A percentile compares a stretch with the other conserved stretches of the same genome.
These are phyloP conservation scores for Girardinus metallicus DNA, from an alignment of 2,797 vertebrate genomes.

Conservation along the genomic window DNA sequence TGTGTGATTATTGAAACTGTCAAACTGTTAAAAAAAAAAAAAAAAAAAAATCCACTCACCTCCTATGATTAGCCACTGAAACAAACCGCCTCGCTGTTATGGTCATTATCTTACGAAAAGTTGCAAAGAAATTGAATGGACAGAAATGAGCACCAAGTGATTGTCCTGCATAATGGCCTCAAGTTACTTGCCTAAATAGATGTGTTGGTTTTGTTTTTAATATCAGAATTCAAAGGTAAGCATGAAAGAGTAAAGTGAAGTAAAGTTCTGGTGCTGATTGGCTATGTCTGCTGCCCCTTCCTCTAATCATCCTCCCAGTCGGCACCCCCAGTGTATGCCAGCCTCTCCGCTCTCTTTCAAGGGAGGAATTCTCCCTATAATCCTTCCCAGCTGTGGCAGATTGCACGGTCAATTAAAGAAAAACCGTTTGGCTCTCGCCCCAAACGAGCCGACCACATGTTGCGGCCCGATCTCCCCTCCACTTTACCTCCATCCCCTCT, in stretches of 20 bases:
- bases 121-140: not conserved
- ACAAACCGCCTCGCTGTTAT: not conserved
- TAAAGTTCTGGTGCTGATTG: slow-evolving; percentile 23
- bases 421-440: slow-evolving; percentile 83
- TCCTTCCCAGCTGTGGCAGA: slow-evolving; percentile 88
- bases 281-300: slow-evolving; percentile 18
- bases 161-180: not conserved
- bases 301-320: slow-evolving; percentile 23
- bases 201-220: not conserved
- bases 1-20: not conserved
- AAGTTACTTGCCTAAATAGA: not conserved
- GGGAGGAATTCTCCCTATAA: slow-evolving; percentile 85
- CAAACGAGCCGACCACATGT: slow-evolving; percentile 88
- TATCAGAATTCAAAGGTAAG: slow-evolving; percentile 17
- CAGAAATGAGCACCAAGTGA: not conserved
- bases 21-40: not conserved
- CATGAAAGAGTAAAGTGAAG: slow-evolving; percentile 10
- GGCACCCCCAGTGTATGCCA: slow-evolving; percentile 45
- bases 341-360: slow-evolving; percentile 54
- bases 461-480: slow-evolving; percentile 68
- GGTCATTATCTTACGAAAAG: not conserved
- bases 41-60: not conserved
- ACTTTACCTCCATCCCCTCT: slow-evolving; percentile 35
- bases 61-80: not conserved
- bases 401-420: slow-evolving; percentile 86